Conservation (phyloP, 2,888 invertebrate species). For the Epistrophe eligans region DNA sequence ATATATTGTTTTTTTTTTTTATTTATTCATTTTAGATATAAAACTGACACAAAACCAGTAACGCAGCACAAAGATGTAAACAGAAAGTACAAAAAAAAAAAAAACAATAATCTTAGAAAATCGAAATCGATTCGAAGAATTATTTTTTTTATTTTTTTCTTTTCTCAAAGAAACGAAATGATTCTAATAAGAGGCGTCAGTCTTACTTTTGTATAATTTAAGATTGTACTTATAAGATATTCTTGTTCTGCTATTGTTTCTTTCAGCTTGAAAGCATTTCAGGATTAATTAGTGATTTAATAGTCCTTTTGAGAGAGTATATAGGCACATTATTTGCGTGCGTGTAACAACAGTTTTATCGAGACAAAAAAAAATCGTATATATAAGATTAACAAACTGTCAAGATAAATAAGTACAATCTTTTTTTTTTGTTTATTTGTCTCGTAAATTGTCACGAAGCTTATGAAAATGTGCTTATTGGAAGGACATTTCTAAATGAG, state of each 20-base stretch:
- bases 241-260: neutral
- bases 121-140: conserved; percentile 24
- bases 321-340: neutral
- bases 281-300: conserved; percentile 38
- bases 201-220: neutral
- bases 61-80: conserved; percentile 2
- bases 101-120: conserved; percentile 13
- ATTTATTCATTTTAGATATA: conserved; percentile 12
- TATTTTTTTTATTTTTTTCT: neutral
- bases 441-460: conserved; percentile 22
- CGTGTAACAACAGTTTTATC: conserved; percentile 1
- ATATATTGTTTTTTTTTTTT: conserved; percentile 2
- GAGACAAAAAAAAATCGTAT: conserved; percentile 22
- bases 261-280: conserved; percentile 14
- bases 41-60: conserved; percentile 12
- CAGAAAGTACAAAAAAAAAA: neutral
- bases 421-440: neutral
- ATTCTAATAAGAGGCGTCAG: conserved; percentile 11
- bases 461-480: conserved; percentile 5
- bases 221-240: neutral
- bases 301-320: conserved; percentile 7
- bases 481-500: conserved; percentile 15
- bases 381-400: conserved; percentile 6
- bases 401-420: neutral
- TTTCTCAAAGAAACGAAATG: neutral